Conservation (phyloP, 2,113 vertebrate genomes). For the Vulpes ferrilata region DNA sequence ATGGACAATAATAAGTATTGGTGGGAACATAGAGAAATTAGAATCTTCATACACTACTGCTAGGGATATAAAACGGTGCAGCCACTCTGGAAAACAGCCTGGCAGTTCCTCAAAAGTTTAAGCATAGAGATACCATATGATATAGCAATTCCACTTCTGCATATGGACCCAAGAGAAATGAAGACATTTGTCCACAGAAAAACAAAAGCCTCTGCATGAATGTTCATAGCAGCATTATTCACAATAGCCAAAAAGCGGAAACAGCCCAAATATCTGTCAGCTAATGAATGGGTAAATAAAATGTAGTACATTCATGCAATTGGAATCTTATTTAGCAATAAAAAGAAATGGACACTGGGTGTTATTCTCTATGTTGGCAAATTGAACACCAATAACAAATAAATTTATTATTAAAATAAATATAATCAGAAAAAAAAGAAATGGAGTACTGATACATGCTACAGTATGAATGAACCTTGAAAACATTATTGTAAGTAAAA, state of each 20-base stretch:
- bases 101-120: neutral
- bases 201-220: neutral
- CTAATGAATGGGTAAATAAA: neutral
- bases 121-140: neutral
- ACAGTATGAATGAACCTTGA: neutral
- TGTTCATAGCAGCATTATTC: neutral
- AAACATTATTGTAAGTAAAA: neutral
- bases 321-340: neutral
- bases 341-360: neutral
- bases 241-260: neutral
- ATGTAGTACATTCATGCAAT: neutral
- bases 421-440: neutral
- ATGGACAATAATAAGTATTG: neutral
- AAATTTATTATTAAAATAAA: too few relatives aligned
- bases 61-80: neutral
- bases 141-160: neutral
- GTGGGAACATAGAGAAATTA: neutral
- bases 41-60: neutral
- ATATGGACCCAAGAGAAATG: neutral
- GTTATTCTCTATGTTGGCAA: too few relatives aligned
- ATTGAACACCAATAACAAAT: too few relatives aligned
- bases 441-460: neutral
- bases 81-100: neutral
- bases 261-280: neutral
- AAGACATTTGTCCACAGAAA: neutral